Conservation (phyloP, 1,140 invertebrate species). For the Brachystomella parvula region DNA sequence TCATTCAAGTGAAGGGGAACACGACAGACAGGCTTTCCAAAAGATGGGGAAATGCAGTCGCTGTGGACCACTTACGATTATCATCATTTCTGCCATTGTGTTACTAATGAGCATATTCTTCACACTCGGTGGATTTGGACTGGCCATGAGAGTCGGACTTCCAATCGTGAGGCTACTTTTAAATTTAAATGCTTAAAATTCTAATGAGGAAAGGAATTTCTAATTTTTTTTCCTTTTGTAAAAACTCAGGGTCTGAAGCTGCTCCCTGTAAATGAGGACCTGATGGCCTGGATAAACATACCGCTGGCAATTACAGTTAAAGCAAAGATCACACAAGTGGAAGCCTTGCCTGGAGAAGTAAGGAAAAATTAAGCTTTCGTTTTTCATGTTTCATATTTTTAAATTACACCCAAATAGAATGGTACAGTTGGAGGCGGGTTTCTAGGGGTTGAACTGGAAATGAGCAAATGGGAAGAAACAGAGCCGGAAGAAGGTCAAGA, state of each 20-base stretch:
- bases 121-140: constrained; percentile 3
- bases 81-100: constrained; percentile 1
- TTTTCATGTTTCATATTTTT: neutral
- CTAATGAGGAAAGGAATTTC: neutral
- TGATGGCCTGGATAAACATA: constrained; percentile 3
- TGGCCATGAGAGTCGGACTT: neutral
- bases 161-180: constrained; percentile 6
- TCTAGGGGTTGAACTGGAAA: neutral
- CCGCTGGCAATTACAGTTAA: neutral
- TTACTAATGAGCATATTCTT: neutral
- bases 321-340: neutral
- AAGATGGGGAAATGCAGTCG: neutral
- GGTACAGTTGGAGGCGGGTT: neutral
- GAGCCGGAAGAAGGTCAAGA: constrained; percentile 1
- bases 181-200: neutral
- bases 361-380: neutral
- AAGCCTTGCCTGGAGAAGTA: neutral
- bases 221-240: neutral
- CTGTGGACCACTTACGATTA: neutral
- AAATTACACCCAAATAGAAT: neutral
- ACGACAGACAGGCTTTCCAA: no score
- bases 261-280: neutral
- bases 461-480: constrained; percentile 2
- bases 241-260: neutral
- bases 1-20: no score